Evolutionary conservation across 1,140 invertebrate species (phyloP).

Genomic region (Camponotus vicinus): DNA sequence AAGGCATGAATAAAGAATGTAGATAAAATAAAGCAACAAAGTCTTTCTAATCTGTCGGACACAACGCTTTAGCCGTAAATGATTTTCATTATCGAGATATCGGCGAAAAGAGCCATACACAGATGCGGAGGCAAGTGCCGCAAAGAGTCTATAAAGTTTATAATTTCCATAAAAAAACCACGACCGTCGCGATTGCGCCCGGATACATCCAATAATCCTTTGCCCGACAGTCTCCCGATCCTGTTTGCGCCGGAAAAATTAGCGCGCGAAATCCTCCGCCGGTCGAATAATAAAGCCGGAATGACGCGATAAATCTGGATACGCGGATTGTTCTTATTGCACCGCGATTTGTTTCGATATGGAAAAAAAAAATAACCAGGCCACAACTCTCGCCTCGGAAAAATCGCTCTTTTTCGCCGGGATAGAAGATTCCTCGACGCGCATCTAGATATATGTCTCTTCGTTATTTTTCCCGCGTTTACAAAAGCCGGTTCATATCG

Average conservation of each 20-base stretch:
- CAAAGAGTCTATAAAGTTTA: conserved; percentile 18
- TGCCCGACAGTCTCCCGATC: background rate
- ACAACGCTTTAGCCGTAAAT: background rate
- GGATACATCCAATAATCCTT: conserved; percentile 37
- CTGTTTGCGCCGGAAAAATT: background rate
- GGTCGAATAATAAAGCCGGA: conserved; percentile 18
- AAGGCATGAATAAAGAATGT: background rate
- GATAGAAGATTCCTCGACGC: background rate
- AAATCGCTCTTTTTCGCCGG: background rate
- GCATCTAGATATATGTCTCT: background rate
- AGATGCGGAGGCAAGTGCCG: background rate
- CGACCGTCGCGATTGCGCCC: background rate
- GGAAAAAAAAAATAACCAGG: background rate
- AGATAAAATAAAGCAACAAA: background rate
- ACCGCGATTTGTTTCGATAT: background rate
- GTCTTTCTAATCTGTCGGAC: too few relatives aligned
- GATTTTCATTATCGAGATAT: conserved; percentile 4
- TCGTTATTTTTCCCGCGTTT: background rate
- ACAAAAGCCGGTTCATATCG: background rate
- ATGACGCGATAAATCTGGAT: background rate
- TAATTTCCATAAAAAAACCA: conserved; percentile 53
- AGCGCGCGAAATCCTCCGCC: background rate
- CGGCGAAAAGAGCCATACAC: background rate
- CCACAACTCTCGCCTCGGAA: background rate
- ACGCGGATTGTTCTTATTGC: background rate